phyloP scores from a whole-genome alignment of 1,140 invertebrate genomes.

The Hylaeus anthracinus region DNA sequence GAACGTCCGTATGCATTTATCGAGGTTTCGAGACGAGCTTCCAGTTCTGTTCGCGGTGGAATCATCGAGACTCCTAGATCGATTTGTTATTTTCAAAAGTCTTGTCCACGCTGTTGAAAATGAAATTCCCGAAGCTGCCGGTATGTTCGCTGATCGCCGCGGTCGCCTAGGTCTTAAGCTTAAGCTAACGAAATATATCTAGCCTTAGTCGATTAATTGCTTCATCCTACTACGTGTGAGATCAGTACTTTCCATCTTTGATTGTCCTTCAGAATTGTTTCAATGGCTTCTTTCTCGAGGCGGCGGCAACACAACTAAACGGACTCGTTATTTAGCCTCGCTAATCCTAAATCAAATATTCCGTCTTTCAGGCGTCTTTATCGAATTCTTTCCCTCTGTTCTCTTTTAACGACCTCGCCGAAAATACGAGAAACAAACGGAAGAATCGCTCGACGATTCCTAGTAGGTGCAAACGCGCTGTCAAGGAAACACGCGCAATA shows the following conservation, averaged over 20 bases:
- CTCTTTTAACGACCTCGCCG: no score
- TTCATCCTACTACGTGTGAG: slow-evolving; percentile 28
- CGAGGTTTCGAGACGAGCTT: no score
- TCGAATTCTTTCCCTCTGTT: no score
- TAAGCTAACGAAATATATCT: slow-evolving; percentile 45
- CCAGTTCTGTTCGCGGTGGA: not conserved
- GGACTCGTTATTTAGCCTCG: not conserved
- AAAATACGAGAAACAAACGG: not conserved
- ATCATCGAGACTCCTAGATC: not conserved
- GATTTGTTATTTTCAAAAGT: not conserved
- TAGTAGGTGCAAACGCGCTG: slow-evolving; percentile 20
- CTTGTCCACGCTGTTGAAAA: not conserved
- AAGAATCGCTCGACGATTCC: not conserved
- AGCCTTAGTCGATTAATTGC: slow-evolving; percentile 30
- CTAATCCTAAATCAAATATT: not conserved
- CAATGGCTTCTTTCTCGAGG: slow-evolving; percentile 11
- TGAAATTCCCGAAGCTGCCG: not conserved
- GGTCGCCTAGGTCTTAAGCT: slow-evolving; percentile 3
- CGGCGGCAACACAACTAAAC: slow-evolving; percentile 12
- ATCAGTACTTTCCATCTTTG: slow-evolving; percentile 52
- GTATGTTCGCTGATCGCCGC: not conserved
- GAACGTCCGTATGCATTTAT: no score
- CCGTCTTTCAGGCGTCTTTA: no score
- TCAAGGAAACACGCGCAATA: slow-evolving; percentile 30
- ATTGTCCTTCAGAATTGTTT: slow-evolving; percentile 49